Percentiles rank a stretch among this genome's conserved stretches.
These are phyloP conservation scores for Drepanosiphum platanoidis DNA, from an alignment of 2,888 invertebrate genomes.

Conservation along the genomic window DNA sequence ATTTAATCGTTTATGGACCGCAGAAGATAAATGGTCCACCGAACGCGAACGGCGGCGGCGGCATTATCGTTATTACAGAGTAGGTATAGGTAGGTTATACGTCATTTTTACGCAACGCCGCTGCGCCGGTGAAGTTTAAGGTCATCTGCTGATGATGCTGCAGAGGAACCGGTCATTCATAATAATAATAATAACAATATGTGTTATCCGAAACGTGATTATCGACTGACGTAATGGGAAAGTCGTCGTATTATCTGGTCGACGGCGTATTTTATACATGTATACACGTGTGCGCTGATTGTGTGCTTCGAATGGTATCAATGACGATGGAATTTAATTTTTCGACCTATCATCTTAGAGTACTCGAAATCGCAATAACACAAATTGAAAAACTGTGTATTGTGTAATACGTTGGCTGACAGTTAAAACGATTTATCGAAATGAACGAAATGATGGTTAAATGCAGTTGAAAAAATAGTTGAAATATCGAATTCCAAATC, in stretches of 20 bases:
- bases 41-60: not conserved
- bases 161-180: slow-evolving; percentile 36
- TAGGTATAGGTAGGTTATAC: too few relatives aligned
- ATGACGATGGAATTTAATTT: not conserved
- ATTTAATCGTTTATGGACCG: not conserved
- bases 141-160: not conserved
- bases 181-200: slow-evolving; percentile 28
- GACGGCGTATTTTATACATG: not conserved
- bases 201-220: slow-evolving; percentile 17
- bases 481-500: too few relatives aligned
- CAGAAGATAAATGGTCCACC: slow-evolving; percentile 10
- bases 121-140: slow-evolving; percentile 23
- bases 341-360: not conserved
- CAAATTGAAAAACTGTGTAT: not conserved
- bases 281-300: not conserved
- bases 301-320: not conserved
- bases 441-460: too few relatives aligned
- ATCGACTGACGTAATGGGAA: slow-evolving; percentile 5
- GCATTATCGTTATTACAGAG: too few relatives aligned
- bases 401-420: not conserved
- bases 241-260: not conserved
- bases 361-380: not conserved
- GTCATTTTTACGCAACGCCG: slow-evolving; percentile 29
- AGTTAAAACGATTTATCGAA: too few relatives aligned
- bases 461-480: too few relatives aligned